phyloP scores from a whole-genome alignment of 2,888 invertebrate species.

The Nymphalis urticae region DNA sequence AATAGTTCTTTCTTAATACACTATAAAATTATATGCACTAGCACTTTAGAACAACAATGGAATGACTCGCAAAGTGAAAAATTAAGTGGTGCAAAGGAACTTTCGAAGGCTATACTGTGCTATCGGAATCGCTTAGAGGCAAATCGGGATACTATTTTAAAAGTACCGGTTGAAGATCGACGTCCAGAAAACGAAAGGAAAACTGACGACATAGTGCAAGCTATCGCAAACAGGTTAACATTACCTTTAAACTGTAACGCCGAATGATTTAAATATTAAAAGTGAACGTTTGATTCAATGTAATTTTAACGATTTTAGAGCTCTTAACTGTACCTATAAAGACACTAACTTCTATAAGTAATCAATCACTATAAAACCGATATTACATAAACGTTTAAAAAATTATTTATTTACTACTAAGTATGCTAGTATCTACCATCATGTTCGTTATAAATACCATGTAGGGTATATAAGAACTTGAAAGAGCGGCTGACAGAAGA shows the following conservation, averaged over 20 bases:
- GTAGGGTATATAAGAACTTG: conserved; percentile 60
- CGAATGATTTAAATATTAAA: too few relatives aligned
- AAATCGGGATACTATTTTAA: conserved; percentile 55
- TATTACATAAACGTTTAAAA: too few relatives aligned
- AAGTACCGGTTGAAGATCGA: conserved; percentile 57
- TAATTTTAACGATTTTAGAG: too few relatives aligned
- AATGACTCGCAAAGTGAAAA: conserved; percentile 50
- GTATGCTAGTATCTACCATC: too few relatives aligned
- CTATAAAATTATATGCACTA: conserved; percentile 35
- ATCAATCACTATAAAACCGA: too few relatives aligned
- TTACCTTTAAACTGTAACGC: background rate
- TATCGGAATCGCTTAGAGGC: conserved; percentile 61
- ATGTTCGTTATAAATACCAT: background rate
- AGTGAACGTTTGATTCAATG: too few relatives aligned
- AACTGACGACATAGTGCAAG: conserved; percentile 59
- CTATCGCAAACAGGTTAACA: conserved; percentile 58
- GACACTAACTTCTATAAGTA: too few relatives aligned
- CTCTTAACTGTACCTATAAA: too few relatives aligned
- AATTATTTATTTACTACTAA: too few relatives aligned
- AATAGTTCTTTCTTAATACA: too few relatives aligned
- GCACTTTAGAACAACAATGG: conserved; percentile 70
- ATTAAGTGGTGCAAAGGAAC: conserved; percentile 63
- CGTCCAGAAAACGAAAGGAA: conserved; percentile 55
- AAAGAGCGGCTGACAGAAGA: conserved; percentile 51
- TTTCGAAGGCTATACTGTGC: conserved; percentile 59